These are phyloP conservation scores for Hyposmocoma kahamanoa DNA, from an alignment of 1,140 invertebrate genomes.

Conservation along the genomic window DNA sequence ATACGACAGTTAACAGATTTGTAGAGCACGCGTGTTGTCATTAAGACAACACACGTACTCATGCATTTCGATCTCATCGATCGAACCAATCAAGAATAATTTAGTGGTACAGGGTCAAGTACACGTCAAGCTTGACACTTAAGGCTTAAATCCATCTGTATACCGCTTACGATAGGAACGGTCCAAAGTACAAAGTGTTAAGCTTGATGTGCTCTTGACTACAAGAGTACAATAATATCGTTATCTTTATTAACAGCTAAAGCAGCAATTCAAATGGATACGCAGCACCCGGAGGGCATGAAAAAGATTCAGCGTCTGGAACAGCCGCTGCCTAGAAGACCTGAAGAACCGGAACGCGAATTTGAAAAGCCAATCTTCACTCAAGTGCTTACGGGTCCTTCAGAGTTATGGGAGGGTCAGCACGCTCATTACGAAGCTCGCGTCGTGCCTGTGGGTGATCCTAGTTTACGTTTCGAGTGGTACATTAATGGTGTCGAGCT, in stretches of 20 bases:
- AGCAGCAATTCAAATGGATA: conserved; percentile 91
- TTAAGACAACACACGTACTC: no score
- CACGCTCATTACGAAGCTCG: conserved; percentile 96
- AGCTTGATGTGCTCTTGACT: no score
- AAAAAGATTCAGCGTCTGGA: conserved; percentile 95
- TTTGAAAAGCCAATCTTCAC: conserved; percentile 97
- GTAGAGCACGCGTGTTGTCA: no score
- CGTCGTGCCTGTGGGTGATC: conserved; percentile 96
- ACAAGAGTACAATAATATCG: no score
- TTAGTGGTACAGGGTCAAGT: no score
- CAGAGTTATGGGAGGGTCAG: conserved; percentile 94
- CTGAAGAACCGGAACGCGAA: conserved; percentile 82
- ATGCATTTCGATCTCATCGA: no score
- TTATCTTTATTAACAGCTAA: conserved; percentile 77
- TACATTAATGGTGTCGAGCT: conserved; percentile 94
- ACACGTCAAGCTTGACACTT: no score
- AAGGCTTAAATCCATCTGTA: no score
- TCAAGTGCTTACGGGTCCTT: conserved; percentile 89
- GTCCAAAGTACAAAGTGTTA: no score
- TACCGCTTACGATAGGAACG: no score
- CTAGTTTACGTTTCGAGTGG: conserved; percentile 93
- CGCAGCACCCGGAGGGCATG: conserved; percentile 96
- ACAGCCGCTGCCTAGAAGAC: conserved; percentile 77
- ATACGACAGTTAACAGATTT: no score
- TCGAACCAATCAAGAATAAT: no score